Base-by-base conservation (phyloP, 2,797 vertebrate genomes). In the Strix occidentalis region DNA sequence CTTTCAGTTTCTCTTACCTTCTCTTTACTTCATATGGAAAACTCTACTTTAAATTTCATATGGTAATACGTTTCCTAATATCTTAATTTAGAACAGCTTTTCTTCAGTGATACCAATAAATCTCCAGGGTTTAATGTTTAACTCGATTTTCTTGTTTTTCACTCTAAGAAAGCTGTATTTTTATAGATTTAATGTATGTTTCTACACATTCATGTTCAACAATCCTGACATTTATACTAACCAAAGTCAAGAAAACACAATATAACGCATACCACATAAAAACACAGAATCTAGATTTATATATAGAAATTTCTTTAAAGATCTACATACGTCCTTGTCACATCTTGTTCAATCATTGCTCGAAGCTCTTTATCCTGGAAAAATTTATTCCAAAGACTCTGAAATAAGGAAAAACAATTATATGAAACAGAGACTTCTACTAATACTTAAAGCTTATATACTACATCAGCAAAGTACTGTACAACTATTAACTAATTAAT, bases 291-390 rank as follows among this genome's bases (percentile, higher is more conserved):
- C 64, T 41, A 74, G 64, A 80, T 58, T 60, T 63, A 78, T 80
- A 84, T 83, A 85, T 2, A 93, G 28, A 77, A 79, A 76, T 78
- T 78, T 90, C 69, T 83, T 46, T 86, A 75, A 85, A 91, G 56
- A 95, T 97, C 77, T 96, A 98, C 99, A 95, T 97, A 99, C 99
- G 99, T 99, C 98, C 99, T 99, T 78, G 98, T 98, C 69, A 99
- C 99, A 80, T 99, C 99, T 97, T 99, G 99, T 95, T 99, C 99
- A 97, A 99, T 99, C 99, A 99, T 99, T 84, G 98, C 98, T 97
- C 99, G 98, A 93, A 99, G 98, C 97, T 99, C 98, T 98, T 99
- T 99, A 98, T 99, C 99, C 96, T 99, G 99, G 97, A 99, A 99
- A 98, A 99, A 99, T 97, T 99, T 99, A 97, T 99, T 99, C 99